Evolutionary conservation across 2,888 invertebrate genomes (phyloP).

Genomic region (Nephrotoma appendiculata): DNA sequence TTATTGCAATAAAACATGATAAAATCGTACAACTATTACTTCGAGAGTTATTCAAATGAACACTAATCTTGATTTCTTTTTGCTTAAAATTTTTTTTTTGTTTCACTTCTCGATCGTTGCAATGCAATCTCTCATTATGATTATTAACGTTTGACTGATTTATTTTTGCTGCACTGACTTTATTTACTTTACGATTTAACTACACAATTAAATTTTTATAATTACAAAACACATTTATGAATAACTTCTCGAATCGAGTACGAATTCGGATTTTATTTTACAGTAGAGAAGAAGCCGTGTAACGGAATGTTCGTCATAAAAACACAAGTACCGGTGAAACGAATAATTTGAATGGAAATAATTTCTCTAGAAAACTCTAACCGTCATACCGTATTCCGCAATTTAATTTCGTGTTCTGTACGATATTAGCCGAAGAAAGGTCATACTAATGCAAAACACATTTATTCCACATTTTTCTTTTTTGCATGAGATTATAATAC

Average conservation of each 20-base stretch:
- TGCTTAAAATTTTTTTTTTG: background rate
- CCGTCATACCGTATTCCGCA: background rate
- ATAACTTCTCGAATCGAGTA: background rate
- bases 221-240: background rate
- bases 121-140: background rate
- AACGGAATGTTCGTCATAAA: too few relatives aligned
- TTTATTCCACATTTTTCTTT: background rate
- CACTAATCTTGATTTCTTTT: background rate
- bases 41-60: background rate
- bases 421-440: background rate
- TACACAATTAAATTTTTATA: background rate
- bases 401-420: background rate
- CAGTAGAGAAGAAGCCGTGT: background rate
- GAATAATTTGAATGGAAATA: too few relatives aligned
- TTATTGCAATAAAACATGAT: background rate
- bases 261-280: background rate
- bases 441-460: background rate
- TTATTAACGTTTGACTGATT: background rate
- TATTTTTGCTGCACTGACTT: background rate
- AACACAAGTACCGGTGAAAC: too few relatives aligned
- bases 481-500: background rate
- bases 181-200: background rate
- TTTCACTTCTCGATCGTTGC: background rate
- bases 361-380: too few relatives aligned
- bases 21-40: background rate